A percentile compares a stretch with the other conserved stretches of the same genome.
These are phyloP conservation scores for Acronicta aceris DNA, from an alignment of 2,888 invertebrate genomes.

Conservation along the genomic window DNA sequence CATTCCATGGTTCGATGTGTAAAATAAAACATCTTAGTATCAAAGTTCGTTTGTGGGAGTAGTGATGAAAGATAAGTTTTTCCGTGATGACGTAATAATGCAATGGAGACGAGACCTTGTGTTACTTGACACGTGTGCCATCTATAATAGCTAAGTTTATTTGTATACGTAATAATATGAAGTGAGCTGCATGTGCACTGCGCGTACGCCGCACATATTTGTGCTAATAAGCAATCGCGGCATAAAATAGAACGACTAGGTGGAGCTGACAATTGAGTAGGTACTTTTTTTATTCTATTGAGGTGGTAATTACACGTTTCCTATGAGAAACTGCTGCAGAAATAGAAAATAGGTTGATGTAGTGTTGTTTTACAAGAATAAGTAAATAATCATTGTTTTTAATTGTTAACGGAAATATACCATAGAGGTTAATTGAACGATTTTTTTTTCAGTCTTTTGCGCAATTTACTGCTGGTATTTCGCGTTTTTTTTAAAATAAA, in stretches of 20 bases:
- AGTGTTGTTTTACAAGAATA: background rate
- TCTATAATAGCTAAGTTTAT: slow-evolving; percentile 55
- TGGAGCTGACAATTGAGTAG: slow-evolving; percentile 15
- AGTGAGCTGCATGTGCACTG: slow-evolving; percentile 39
- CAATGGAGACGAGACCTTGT: slow-evolving; percentile 61
- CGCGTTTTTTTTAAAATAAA: no score
- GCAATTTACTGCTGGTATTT: no score
- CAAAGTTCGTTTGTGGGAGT: slow-evolving; percentile 41
- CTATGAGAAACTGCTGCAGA: slow-evolving; percentile 1
- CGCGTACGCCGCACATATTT: slow-evolving; percentile 33
- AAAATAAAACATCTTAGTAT: slow-evolving; percentile 3
- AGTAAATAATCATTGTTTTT: no score
- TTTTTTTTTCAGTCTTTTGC: slow-evolving; percentile 11
- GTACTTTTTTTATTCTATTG: slow-evolving; percentile 2
- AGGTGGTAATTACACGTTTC: slow-evolving; percentile 4
- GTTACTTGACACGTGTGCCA: slow-evolving; percentile 61
- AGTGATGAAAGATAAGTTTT: slow-evolving; percentile 54
- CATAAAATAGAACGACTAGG: slow-evolving; percentile 19
- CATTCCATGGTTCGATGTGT: background rate
- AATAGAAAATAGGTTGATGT: background rate
- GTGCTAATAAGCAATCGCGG: slow-evolving; percentile 31
- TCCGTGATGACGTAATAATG: slow-evolving; percentile 58
- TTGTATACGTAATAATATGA: slow-evolving; percentile 53
- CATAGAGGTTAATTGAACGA: no score
- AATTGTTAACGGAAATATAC: no score